A percentile compares a stretch with the other conserved stretches of the same genome.
phyloP scores from a whole-genome alignment of 2,888 invertebrate species.

The Labia minor region DNA sequence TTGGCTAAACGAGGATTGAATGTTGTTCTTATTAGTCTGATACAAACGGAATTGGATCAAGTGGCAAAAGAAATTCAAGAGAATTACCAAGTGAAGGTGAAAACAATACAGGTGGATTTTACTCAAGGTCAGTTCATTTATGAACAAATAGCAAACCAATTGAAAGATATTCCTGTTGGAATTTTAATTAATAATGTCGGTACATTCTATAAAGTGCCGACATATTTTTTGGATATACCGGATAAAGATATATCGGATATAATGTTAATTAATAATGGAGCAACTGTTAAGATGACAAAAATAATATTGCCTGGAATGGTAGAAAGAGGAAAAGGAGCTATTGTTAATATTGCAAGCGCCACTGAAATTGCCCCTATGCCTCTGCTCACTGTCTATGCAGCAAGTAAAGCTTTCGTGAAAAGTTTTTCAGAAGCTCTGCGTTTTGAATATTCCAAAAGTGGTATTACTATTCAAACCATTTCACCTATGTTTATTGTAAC shows the following conservation, averaged over 20 bases:
- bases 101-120: constrained; percentile 71
- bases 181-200: constrained; percentile 91
- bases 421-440: constrained; percentile 70
- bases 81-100: constrained; percentile 55
- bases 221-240: constrained; percentile 64
- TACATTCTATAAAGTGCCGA: constrained; percentile 71
- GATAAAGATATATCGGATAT: constrained; percentile 66
- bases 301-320: constrained; percentile 70
- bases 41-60: constrained; percentile 55
- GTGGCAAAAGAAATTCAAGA: constrained; percentile 60
- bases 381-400: constrained; percentile 80
- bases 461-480: constrained; percentile 75
- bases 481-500: constrained; percentile 81
- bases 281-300: constrained; percentile 72
- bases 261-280: constrained; percentile 74
- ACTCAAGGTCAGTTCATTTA: constrained; percentile 62
- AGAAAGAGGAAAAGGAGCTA: constrained; percentile 60
- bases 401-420: constrained; percentile 69
- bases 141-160: constrained; percentile 53
- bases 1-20: constrained; percentile 66
- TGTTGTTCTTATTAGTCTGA: constrained; percentile 70
- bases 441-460: constrained; percentile 62
- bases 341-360: constrained; percentile 84
- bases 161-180: constrained; percentile 69
- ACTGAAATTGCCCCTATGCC: constrained; percentile 79